These are phyloP conservation scores for Chinchilla lanigera DNA, from an alignment of 2,113 vertebrate species.

Conservation along the genomic window DNA sequence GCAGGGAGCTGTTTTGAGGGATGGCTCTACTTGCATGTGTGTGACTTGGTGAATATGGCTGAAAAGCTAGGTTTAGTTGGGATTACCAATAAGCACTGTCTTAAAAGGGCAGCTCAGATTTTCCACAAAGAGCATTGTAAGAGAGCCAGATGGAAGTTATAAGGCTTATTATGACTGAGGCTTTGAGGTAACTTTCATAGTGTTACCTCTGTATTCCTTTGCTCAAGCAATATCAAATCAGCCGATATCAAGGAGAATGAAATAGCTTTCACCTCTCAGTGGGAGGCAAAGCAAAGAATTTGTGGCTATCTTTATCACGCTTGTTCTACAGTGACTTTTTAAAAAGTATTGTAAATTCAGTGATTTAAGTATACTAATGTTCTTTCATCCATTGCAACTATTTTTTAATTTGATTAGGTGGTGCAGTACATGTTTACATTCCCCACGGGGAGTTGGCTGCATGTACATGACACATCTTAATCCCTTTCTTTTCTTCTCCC, in stretches of 20 bases:
- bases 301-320: not conserved
- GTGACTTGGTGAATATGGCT: not conserved
- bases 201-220: not conserved
- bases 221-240: not conserved
- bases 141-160: not conserved
- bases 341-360: not conserved
- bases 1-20: not conserved
- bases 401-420: not conserved
- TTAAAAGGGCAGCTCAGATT: not conserved
- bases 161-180: not conserved
- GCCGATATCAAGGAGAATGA: not conserved
- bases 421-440: not conserved
- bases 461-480: not conserved
- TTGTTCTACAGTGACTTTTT: not conserved
- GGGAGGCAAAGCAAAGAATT: constrained; percentile 18
- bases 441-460: not conserved
- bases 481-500: not conserved
- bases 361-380: constrained; percentile 1
- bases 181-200: not conserved
- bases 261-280: constrained; percentile 29
- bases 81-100: not conserved
- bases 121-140: not conserved
- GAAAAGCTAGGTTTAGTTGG: not conserved
- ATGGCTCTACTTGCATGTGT: not conserved
- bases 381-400: not conserved